Percentiles rank a stretch among this genome's conserved stretches.
Conservation (phyloP, 1,140 invertebrate species). For the Ditylenchus dipsaci region DNA sequence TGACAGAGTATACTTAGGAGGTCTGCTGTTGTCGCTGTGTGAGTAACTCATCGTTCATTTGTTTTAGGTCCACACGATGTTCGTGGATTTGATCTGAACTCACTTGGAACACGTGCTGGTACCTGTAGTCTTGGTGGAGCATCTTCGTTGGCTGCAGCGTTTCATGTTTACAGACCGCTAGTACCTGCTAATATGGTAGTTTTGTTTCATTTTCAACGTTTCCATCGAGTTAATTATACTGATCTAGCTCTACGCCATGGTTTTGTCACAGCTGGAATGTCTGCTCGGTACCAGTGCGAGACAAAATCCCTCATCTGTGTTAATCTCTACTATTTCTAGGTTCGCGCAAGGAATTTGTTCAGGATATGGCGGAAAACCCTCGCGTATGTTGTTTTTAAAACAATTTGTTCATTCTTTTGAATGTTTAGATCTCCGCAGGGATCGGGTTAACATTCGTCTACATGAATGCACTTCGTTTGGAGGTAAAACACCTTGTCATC, state of each 20-base stretch:
- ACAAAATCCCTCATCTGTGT: too few relatives aligned
- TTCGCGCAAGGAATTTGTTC: constrained; percentile 35
- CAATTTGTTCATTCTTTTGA: neutral
- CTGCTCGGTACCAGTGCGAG: constrained; percentile 1
- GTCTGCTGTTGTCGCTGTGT: too few relatives aligned
- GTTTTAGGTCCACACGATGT: constrained; percentile 44
- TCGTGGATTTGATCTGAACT: constrained; percentile 52
- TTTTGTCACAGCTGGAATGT: constrained; percentile 48
- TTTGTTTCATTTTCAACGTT: constrained; percentile 3
- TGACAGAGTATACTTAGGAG: constrained; percentile 52
- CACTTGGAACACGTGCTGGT: constrained; percentile 46
- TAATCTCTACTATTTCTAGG: neutral
- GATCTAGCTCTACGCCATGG: constrained; percentile 52
- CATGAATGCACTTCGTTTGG: constrained; percentile 5
- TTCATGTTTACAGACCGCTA: constrained; percentile 48
- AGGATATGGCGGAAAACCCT: constrained; percentile 40
- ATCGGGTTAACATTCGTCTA: constrained; percentile 46
- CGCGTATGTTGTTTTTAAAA: constrained; percentile 14
- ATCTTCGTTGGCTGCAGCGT: constrained; percentile 30
- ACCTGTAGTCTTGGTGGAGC: constrained; percentile 42
- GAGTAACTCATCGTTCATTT: too few relatives aligned
- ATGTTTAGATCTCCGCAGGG: constrained; percentile 34
- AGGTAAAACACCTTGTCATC: too few relatives aligned
- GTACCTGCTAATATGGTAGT: constrained; percentile 44
- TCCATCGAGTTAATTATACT: neutral